Percentiles rank a stretch among this genome's conserved stretches.
phyloP scores from a whole-genome alignment of 2,113 vertebrate genomes.

The Callipepla squamata region DNA sequence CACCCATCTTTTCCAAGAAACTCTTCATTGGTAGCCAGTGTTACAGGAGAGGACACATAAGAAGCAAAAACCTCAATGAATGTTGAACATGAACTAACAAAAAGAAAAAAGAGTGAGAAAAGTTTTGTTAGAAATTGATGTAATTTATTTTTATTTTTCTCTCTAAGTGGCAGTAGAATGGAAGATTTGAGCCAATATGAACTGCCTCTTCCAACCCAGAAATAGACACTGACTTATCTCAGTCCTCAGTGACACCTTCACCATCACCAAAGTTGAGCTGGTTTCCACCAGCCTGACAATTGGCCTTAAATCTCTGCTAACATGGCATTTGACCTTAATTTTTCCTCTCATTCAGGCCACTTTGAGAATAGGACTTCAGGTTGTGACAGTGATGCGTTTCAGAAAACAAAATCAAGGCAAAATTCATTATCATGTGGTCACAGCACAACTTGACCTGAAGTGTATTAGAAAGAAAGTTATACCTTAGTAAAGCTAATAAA shows the following conservation, averaged over 20 bases:
- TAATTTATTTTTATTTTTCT: background rate
- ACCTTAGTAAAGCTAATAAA: background rate
- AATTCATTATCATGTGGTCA: background rate
- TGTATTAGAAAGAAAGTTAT: background rate
- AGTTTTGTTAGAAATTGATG: background rate
- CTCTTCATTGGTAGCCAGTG: slow-evolving; percentile 32
- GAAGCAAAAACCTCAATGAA: slow-evolving; percentile 42
- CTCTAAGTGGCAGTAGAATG: background rate
- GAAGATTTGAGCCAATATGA: background rate
- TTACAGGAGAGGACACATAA: slow-evolving; percentile 37
- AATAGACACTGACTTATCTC: background rate
- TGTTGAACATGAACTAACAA: slow-evolving; percentile 29
- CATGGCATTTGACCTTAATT: background rate
- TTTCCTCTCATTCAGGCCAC: background rate
- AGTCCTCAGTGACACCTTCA: background rate
- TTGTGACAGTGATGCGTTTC: background rate
- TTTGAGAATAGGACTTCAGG: background rate
- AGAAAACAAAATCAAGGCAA: background rate
- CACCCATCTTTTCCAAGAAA: slow-evolving; percentile 54
- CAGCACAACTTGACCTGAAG: background rate
- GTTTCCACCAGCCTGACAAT: background rate
- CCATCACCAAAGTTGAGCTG: background rate
- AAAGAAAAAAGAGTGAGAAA: background rate
- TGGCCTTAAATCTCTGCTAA: background rate
- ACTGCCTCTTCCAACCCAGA: background rate